These are phyloP conservation scores for Heliangelus exortis DNA, from an alignment of 2,797 vertebrate genomes.

Conservation along the genomic window DNA sequence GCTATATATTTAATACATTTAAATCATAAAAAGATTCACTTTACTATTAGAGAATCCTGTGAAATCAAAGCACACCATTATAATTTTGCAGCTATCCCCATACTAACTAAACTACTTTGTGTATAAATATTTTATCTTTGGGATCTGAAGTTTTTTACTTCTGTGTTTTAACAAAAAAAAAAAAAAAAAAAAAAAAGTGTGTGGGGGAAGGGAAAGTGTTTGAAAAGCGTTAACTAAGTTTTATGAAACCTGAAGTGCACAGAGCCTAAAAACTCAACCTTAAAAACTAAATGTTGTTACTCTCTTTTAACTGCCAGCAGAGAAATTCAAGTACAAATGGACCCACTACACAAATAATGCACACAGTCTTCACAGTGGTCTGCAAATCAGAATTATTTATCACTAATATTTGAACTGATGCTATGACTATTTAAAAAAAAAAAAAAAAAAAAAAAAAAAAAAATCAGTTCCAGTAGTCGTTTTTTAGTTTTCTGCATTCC, in stretches of 20 bases:
- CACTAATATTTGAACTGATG: neutral
- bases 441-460: neutral
- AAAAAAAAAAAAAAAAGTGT: no score
- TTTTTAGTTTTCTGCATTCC: neutral
- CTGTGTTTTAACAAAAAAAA: no score
- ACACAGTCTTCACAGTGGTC: neutral
- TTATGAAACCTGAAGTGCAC: neutral
- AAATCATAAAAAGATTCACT: conserved; percentile 38
- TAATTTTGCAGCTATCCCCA: conserved; percentile 50
- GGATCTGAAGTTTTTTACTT: neutral
- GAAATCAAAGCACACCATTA: conserved; percentile 21
- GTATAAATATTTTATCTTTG: neutral
- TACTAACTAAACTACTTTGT: neutral
- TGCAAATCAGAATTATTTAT: neutral
- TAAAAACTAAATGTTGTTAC: neutral
- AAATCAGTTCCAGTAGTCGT: neutral
- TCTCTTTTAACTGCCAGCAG: neutral
- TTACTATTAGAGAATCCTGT: conserved; percentile 41
- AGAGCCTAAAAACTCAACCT: neutral
- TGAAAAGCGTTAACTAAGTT: neutral
- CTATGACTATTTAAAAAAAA: neutral
- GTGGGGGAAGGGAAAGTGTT: no score
- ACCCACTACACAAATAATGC: neutral
- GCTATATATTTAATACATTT: conserved; percentile 2
- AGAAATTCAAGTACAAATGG: neutral